phyloP scores from a whole-genome alignment of 2,797 vertebrate species.

The Brachymystax lenok region DNA sequence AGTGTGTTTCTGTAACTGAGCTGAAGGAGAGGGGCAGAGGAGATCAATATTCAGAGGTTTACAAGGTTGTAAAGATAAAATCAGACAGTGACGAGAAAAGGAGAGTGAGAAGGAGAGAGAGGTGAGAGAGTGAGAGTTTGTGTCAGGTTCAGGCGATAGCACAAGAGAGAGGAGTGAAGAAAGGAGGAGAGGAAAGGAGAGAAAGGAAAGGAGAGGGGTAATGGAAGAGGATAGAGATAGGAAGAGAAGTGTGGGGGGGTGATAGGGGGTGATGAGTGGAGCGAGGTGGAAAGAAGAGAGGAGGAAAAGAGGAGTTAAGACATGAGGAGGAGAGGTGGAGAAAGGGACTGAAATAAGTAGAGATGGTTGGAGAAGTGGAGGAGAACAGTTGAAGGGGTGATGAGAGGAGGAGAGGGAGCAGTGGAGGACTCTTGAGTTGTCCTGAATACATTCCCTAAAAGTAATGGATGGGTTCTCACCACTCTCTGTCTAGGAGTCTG shows the following conservation, averaged over 20 bases:
- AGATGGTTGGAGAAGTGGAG: conserved; percentile 2
- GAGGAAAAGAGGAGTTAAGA: neutral
- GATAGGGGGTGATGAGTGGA: neutral
- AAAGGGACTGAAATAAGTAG: neutral
- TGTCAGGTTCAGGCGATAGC: neutral
- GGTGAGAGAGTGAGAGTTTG: neutral
- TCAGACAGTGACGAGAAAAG: neutral
- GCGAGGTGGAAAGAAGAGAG: neutral
- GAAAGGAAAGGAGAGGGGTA: neutral
- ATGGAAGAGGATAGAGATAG: neutral
- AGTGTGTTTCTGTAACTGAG: conserved; percentile 23
- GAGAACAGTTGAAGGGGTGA: conserved; percentile 7
- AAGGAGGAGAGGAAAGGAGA: neutral
- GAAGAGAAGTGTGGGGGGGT: neutral
- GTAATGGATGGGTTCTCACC: conserved; percentile 43
- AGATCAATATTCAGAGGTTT: conserved; percentile 21
- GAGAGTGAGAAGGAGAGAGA: neutral
- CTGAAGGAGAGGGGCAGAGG: conserved; percentile 15
- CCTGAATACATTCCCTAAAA: conserved; percentile 35
- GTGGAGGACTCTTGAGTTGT: conserved; percentile 38
- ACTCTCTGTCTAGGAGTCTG: conserved; percentile 1
- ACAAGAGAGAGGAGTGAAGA: neutral
- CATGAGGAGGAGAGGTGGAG: neutral
- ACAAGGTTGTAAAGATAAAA: conserved; percentile 21
- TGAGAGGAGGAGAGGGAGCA: conserved; percentile 21